Percentiles rank a stretch among this genome's conserved stretches.
These are phyloP conservation scores for Poecilobothrus nobilitatus DNA, from an alignment of 2,888 invertebrate genomes.

Conservation along the genomic window DNA sequence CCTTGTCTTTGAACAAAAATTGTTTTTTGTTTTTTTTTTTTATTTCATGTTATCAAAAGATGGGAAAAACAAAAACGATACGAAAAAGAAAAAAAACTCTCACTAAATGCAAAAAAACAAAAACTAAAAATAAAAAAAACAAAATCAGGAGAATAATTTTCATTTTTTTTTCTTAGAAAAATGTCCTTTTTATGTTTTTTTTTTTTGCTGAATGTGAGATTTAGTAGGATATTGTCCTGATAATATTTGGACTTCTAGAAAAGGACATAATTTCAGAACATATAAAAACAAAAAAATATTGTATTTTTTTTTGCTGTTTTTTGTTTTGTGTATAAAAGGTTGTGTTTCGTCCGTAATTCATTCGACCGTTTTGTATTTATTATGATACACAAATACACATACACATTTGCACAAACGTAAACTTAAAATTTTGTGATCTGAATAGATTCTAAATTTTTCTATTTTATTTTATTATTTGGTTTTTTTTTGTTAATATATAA, in stretches of 20 bases:
- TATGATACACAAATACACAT: no score
- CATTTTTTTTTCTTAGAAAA: background rate
- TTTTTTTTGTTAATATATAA: no score
- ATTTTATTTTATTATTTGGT: no score
- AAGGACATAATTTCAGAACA: background rate
- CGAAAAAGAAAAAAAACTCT: background rate
- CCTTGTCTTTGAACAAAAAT: no score
- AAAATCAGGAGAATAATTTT: background rate
- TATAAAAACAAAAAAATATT: background rate
- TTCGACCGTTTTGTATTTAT: background rate
- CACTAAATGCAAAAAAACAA: no score
- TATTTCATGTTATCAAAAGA: background rate
- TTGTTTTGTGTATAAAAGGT: background rate
- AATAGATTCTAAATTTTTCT: no score
- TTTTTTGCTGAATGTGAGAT: background rate
- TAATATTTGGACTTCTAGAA: background rate
- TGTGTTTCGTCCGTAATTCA: background rate
- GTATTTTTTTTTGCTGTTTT: background rate
- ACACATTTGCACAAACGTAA: background rate
- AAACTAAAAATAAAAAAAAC: background rate
- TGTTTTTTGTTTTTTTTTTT: background rate
- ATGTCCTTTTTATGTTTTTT: background rate
- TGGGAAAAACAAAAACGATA: background rate
- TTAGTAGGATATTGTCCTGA: background rate
- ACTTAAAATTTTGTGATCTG: background rate